phyloP scores from a whole-genome alignment of 1,140 invertebrate genomes.

The Eriocheir sinensis region DNA sequence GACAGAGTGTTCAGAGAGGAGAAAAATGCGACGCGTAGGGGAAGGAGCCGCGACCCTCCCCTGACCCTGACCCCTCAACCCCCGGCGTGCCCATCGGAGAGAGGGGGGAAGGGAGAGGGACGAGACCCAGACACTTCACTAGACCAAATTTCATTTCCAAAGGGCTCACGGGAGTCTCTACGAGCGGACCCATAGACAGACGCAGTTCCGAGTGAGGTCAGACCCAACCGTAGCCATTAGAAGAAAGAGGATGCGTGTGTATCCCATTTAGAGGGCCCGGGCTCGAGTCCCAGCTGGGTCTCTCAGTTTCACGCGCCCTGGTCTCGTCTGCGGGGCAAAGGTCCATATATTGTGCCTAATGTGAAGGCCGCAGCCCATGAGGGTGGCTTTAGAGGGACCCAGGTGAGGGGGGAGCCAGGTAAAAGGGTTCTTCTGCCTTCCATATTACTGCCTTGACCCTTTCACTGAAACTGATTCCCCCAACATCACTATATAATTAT shows the following conservation, averaged over 20 bases:
- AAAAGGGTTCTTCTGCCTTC: background rate
- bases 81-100: no score
- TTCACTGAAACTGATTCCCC: background rate
- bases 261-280: background rate
- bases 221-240: background rate
- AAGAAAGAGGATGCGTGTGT: background rate
- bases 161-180: background rate
- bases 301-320: background rate
- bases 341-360: conserved; percentile 16
- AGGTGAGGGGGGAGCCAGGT: background rate
- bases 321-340: background rate
- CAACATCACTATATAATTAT: background rate
- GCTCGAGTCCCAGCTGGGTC: background rate
- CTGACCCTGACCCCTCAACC: background rate
- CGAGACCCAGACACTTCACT: no score
- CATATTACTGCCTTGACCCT: background rate
- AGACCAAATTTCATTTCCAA: background rate
- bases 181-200: background rate
- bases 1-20: background rate
- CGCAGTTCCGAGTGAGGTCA: background rate
- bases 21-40: background rate
- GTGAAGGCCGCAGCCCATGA: background rate
- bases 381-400: background rate
- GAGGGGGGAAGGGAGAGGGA: no score
- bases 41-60: background rate